Base-by-base conservation (phyloP, 2,113 vertebrate genomes). In the Chaetura pelagica region DNA sequence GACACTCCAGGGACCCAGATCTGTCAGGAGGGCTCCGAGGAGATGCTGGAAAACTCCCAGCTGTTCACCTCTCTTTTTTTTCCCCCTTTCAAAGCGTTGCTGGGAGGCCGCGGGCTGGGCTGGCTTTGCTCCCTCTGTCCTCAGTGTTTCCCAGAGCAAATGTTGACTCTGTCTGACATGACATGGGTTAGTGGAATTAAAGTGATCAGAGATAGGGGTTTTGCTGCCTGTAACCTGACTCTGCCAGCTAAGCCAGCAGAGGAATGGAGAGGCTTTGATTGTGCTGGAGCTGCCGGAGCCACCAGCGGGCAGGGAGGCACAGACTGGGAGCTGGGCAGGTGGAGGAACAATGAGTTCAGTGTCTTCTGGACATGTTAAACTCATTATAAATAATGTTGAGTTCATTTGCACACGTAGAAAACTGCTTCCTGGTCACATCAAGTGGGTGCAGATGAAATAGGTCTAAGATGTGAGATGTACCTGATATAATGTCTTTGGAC, bases 221-320 rank as follows among this genome's bases (percentile, higher is more conserved):
- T 97, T 83, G 86, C 96, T 94, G 97, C 95, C 92, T 62, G 98
- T 94, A 98, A 98, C 97, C 84, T 42, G 97, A 98, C 86, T 84
- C 95, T 69, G 40, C 55, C 54, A 26, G 90, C 89, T 94, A 89
- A 96, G 87, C 94, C 73, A 10, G 78, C 26, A 2, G 64, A 82
- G 81, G 73, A 62, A 52, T 11, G 67, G 76, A 93, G 96, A 73
- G 2, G 4, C 97, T 97, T 89, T 89, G 96, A 94, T 97, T 62
- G 22, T 5, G 15, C 5, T 1, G 90, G 90, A 30, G 38, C 84
- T 87, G 81, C 0, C 64, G 71, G 75, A 62, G 67, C 67, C 52
- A 1, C 29, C 3, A 20, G 35, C 26, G 8, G 62, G 30, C 46
- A 2, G 3, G 30, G 44, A 63, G 48, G 0, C 23, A 59, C 35